Conservation (phyloP, 1,140 invertebrate genomes). For the Drosophila quadrilineata region DNA sequence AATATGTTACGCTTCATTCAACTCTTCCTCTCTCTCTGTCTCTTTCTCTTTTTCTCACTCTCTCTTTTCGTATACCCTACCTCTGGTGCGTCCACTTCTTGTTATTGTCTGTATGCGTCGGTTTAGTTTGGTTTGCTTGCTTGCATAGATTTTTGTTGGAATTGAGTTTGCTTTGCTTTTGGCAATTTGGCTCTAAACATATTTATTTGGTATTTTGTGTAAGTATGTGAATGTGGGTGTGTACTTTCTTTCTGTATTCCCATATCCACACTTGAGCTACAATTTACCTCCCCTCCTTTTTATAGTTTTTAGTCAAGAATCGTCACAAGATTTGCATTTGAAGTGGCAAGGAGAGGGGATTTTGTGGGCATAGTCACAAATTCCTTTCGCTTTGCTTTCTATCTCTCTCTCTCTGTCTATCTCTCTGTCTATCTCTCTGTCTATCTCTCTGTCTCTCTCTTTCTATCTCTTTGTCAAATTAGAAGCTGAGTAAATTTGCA, state of each 20-base stretch:
- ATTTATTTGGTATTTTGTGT: slow-evolving; percentile 70
- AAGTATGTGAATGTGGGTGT: too few relatives aligned
- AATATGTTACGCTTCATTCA: slow-evolving; percentile 76
- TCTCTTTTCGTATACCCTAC: too few relatives aligned
- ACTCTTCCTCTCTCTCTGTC: slow-evolving; percentile 42
- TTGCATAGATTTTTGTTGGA: background rate
- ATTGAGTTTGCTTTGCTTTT: slow-evolving; percentile 8
- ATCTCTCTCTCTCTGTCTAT: too few relatives aligned
- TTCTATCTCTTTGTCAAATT: slow-evolving; percentile 31
- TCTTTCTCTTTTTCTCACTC: slow-evolving; percentile 36
- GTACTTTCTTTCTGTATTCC: slow-evolving; percentile 11
- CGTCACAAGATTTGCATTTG: slow-evolving; percentile 22
- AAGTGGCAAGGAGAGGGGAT: background rate
- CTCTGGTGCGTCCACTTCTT: slow-evolving; percentile 11
- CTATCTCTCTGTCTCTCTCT: background rate
- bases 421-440: too few relatives aligned
- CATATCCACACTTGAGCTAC: background rate
- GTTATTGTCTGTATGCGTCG: background rate
- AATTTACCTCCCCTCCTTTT: too few relatives aligned
- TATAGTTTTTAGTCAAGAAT: slow-evolving; percentile 46
- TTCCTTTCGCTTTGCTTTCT: background rate
- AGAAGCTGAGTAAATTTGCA: slow-evolving; percentile 28
- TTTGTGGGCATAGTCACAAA: background rate
- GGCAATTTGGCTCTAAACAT: slow-evolving; percentile 71
- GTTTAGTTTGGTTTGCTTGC: slow-evolving; percentile 27